phyloP scores from a whole-genome alignment of 2,113 vertebrate species.

The Macquaria ambigua region DNA sequence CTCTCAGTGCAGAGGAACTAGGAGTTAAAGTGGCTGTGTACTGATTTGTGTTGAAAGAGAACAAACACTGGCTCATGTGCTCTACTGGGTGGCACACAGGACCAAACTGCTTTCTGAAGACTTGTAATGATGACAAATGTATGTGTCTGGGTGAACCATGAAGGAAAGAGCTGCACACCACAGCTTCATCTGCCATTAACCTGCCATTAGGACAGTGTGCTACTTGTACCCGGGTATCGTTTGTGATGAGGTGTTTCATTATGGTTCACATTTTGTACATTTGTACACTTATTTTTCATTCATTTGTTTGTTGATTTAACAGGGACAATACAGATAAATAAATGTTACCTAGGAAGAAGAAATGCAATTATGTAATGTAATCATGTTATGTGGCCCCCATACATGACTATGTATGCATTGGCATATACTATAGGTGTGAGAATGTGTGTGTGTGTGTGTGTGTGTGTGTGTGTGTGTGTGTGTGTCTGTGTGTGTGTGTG shows the following conservation, averaged over 20 bases:
- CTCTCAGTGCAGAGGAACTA: slow-evolving; percentile 30
- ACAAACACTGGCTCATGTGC: slow-evolving; percentile 58
- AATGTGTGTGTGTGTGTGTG: too few relatives aligned
- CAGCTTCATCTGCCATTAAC: slow-evolving; percentile 22
- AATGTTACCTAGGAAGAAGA: not conserved
- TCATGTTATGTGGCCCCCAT: not conserved
- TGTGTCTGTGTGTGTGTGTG: too few relatives aligned
- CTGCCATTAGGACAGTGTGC: not conserved
- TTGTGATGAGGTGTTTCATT: not conserved
- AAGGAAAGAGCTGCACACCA: not conserved
- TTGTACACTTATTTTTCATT: not conserved
- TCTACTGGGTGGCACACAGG: slow-evolving; percentile 20
- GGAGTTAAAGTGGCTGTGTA: slow-evolving; percentile 58
- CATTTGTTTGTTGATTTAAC: not conserved
- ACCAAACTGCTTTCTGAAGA: slow-evolving; percentile 35
- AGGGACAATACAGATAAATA: not conserved
- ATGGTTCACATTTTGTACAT: not conserved
- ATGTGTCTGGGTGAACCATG: slow-evolving; percentile 4
- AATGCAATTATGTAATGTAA: not conserved
- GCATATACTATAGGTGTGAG: too few relatives aligned
- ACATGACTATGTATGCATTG: too few relatives aligned
- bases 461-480: too few relatives aligned
- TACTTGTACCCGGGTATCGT: not conserved
- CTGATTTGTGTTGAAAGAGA: slow-evolving; percentile 64
- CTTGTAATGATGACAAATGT: slow-evolving; percentile 61